Evolutionary conservation across 64 coral and sea anemone genomes (phyloP).

Genomic region (Montipora capricornis): DNA sequence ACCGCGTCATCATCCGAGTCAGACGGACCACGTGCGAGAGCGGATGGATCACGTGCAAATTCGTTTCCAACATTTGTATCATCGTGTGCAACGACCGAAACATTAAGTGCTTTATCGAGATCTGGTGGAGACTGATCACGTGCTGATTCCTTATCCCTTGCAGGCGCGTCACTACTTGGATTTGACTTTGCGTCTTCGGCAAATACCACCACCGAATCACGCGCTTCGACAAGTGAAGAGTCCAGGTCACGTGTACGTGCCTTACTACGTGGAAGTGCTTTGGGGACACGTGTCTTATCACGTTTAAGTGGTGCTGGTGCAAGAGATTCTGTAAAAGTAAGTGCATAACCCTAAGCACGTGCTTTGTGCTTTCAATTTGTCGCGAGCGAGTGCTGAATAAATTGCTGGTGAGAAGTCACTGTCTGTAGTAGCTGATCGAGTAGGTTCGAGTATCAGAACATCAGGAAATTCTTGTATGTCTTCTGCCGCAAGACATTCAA

Average conservation of each 20-base stretch:
- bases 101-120: not conserved
- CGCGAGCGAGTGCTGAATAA: not conserved
- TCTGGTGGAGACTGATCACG: not conserved
- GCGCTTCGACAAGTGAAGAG: not conserved
- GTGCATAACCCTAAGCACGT: not conserved
- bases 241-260: not conserved
- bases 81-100: not conserved
- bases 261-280: not conserved
- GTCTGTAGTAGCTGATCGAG: not conserved
- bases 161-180: not conserved
- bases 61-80: not conserved
- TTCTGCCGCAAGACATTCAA: not conserved
- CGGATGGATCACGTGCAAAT: not conserved
- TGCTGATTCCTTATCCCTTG: conserved; percentile 14
- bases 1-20: conserved; percentile 42
- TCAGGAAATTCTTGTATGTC: not conserved
- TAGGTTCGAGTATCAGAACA: not conserved
- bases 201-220: not conserved
- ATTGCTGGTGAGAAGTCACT: not conserved
- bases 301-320: conserved; percentile 26
- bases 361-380: not conserved
- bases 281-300: not conserved
- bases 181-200: not conserved
- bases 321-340: not conserved
- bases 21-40: not conserved